phyloP scores from a whole-genome alignment of 2,888 invertebrate species.

The Apomyelois bistriatella region DNA sequence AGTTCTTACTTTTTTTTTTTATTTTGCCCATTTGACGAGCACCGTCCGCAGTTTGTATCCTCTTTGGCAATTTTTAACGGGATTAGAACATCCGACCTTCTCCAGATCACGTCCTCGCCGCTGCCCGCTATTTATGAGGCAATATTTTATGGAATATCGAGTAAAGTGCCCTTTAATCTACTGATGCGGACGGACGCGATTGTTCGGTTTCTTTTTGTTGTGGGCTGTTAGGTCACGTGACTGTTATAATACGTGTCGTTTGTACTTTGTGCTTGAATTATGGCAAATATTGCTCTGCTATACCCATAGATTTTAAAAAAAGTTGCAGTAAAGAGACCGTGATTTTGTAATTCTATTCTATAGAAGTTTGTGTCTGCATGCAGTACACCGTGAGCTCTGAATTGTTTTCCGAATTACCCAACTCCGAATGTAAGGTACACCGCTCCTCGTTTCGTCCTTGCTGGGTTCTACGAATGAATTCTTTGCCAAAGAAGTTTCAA shows the following conservation, averaged over 20 bases:
- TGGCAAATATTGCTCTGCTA: too few species aligned
- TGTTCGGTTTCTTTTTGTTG: conserved; percentile 63
- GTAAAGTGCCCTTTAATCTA: conserved; percentile 78
- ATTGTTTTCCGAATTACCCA: too few species aligned
- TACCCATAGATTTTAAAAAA: too few species aligned
- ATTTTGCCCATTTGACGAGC: conserved; percentile 72
- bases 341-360: too few species aligned
- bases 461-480: too few species aligned
- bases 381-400: too few species aligned
- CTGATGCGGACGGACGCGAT: conserved; percentile 60
- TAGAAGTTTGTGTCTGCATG: too few species aligned
- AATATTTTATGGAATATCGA: conserved; percentile 78
- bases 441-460: too few species aligned
- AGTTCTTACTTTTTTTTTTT: conserved; percentile 41
- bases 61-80: conserved; percentile 78
- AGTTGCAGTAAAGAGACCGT: too few species aligned
- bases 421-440: too few species aligned
- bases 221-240: conserved; percentile 30
- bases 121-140: conserved; percentile 74
- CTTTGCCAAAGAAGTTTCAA: too few species aligned
- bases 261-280: background rate
- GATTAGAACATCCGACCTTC: conserved; percentile 58
- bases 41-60: conserved; percentile 67
- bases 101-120: conserved; percentile 71
- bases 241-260: conserved; percentile 17